A percentile compares a stretch with the other conserved stretches of the same genome.
These are phyloP conservation scores for Chamaetylas fuelleborni DNA, from an alignment of 2,113 vertebrate species.

Conservation along the genomic window DNA sequence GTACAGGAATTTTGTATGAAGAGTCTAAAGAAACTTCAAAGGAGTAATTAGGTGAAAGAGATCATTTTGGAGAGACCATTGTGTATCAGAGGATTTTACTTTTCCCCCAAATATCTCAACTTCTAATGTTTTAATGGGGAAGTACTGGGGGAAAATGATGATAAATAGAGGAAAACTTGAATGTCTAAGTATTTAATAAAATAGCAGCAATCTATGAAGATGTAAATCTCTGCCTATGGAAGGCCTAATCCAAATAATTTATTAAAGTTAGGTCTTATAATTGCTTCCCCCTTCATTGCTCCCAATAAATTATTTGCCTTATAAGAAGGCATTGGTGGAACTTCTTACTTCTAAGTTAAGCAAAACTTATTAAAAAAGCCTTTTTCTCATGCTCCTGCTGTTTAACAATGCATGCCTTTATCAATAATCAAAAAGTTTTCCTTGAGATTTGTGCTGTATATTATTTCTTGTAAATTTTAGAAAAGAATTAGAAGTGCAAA, in stretches of 20 bases:
- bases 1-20: background rate
- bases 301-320: background rate
- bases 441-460: background rate
- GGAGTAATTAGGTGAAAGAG: background rate
- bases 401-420: background rate
- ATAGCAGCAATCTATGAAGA: background rate
- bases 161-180: background rate
- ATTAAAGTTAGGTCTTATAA: background rate
- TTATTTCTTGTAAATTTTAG: background rate
- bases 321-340: background rate
- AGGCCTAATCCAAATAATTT: background rate
- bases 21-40: background rate
- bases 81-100: fast-evolving
- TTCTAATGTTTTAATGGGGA: background rate
- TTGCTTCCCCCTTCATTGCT: background rate
- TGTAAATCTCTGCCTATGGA: background rate
- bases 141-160: background rate
- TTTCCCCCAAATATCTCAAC: background rate
- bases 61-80: background rate
- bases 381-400: background rate
- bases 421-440: background rate
- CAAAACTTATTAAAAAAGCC: fast-evolving
- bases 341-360: background rate
- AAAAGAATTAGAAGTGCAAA: background rate
- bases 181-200: background rate